Percentiles rank a stretch among this genome's conserved stretches.
Evolutionary conservation across 1,140 invertebrate genomes (phyloP).

Genomic region (Aradophagus sp.): DNA sequence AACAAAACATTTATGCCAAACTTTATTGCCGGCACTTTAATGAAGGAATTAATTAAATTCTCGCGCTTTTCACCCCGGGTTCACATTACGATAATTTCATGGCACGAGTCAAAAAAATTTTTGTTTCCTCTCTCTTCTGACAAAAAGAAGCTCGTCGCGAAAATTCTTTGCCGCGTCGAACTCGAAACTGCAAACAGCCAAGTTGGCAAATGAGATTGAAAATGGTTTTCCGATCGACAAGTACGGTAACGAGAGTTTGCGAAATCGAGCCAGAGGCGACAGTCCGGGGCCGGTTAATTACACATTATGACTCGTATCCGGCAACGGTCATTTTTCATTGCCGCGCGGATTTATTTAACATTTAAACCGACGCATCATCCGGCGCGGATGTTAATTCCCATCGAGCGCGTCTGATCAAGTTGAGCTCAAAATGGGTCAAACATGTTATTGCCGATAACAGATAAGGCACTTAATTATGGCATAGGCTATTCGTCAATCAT

Average conservation of each 20-base stretch:
- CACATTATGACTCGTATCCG: conserved; percentile 11
- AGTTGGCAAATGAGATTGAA: too few relatives aligned
- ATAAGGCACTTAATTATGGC: conserved; percentile 57
- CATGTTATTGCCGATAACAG: conserved; percentile 51
- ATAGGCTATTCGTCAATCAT: conserved; percentile 55
- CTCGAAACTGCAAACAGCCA: too few relatives aligned
- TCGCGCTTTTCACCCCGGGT: too few relatives aligned
- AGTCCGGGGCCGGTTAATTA: conserved; percentile 29
- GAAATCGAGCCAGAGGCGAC: conserved; percentile 7
- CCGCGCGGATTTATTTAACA: conserved; percentile 17
- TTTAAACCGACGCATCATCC: conserved; percentile 33
- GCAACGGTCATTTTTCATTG: conserved; percentile 30
- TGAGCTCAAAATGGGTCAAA: conserved; percentile 50
- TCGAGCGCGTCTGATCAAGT: conserved; percentile 46
- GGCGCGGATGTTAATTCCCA: conserved; percentile 46
- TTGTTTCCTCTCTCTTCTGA: too few relatives aligned
- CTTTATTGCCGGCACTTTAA: too few relatives aligned
- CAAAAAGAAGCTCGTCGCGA: too few relatives aligned
- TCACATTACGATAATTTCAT: too few relatives aligned
- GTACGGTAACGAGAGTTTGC: conserved; percentile 2
- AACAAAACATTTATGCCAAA: too few relatives aligned
- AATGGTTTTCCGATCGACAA: too few relatives aligned
- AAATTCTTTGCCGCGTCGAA: too few relatives aligned
- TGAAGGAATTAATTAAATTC: too few relatives aligned
- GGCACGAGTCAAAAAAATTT: too few relatives aligned